Evolutionary conservation across 2,797 vertebrate genomes (phyloP), one percentile per base, ranked within the genome.

Genomic region (Chromobotia macracanthus): DNA sequence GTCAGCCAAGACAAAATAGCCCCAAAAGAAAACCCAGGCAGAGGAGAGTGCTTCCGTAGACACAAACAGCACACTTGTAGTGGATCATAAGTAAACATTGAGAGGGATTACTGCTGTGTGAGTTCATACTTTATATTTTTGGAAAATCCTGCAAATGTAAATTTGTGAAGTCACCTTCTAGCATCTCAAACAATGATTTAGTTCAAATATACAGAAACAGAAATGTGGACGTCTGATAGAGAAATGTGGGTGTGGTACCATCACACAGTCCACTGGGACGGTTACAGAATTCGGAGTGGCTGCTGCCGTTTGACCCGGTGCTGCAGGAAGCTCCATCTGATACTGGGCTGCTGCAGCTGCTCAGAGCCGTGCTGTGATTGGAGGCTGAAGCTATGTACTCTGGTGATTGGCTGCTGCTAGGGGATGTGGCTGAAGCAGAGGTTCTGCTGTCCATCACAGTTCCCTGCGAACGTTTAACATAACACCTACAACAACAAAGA

Each of bases 211-310:
- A 28, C 28, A 28, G 2, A 28, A 28, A 28, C 1, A 4, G 28
- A 28, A 19, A 3, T 3, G 55, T 23, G n/a, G n/a, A n/a, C n/a
- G n/a, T n/a, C n/a, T n/a, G n/a, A n/a, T n/a, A n/a, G n/a, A n/a
- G 2, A 12, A 56, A 56, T 15, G 1, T n/a, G 3, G 38, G 41
- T 11, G 9, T 3, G 89, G 90, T 87, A 97, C 97, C 95, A 87
- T 96, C 96, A 87, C 91, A 94, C 23, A 92, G 83, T 79, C 93
- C 92, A 44, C 93, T 95, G 15, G 95, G 94, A 82, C 95, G 94
- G 61, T 92, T 95, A 91, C 94, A 95, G 72, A 93, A 87, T 50
- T 90, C 94, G 10, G 93, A 90, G 83, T 92, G 91, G 88, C 80
- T 85, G 75, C 90, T 91, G 87, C 89, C 72, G 0, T 91, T 91